A percentile compares a stretch with the other conserved stretches of the same genome.
These are phyloP conservation scores for Adoxophyes honmai DNA, from an alignment of 1,140 invertebrate genomes.

Conservation along the genomic window DNA sequence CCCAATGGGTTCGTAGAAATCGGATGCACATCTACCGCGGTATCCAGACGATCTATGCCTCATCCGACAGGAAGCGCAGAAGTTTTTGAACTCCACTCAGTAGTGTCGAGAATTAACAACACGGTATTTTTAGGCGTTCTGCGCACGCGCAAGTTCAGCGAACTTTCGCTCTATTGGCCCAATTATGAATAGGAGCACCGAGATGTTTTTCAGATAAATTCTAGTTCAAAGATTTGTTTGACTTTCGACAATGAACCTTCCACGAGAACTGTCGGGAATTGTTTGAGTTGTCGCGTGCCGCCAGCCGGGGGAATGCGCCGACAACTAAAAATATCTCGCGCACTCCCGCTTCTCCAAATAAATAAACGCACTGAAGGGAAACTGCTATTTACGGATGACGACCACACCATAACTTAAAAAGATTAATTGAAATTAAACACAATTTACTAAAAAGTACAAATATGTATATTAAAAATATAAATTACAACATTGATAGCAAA, in stretches of 20 bases:
- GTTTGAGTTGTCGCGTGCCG: slow-evolving; percentile 43
- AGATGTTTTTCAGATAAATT: background rate
- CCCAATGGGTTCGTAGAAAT: slow-evolving; percentile 9
- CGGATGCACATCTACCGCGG: background rate
- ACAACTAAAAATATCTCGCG: slow-evolving; percentile 48
- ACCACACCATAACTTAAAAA: background rate
- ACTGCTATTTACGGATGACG: slow-evolving; percentile 11
- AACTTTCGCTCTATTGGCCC: slow-evolving; percentile 37
- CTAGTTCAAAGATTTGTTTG: background rate
- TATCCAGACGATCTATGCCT: slow-evolving; percentile 12
- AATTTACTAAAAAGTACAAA: slow-evolving; percentile 10
- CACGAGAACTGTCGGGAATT: slow-evolving; percentile 25
- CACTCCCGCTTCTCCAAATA: slow-evolving; percentile 32
- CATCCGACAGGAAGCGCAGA: slow-evolving; percentile 48
- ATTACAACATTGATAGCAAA: slow-evolving; percentile 13
- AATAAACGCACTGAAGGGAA: background rate
- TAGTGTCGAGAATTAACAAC: slow-evolving; percentile 46
- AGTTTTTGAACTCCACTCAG: slow-evolving; percentile 45
- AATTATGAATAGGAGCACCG: slow-evolving; percentile 3
- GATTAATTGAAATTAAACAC: background rate
- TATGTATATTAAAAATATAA: slow-evolving; percentile 6
- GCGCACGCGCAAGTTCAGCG: slow-evolving; percentile 50
- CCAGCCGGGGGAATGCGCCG: slow-evolving; percentile 27
- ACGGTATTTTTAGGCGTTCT: slow-evolving; percentile 66
- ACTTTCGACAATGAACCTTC: slow-evolving; percentile 24